Conservation (phyloP, 2,888 invertebrate species). For the Drosophila ezoana region DNA sequence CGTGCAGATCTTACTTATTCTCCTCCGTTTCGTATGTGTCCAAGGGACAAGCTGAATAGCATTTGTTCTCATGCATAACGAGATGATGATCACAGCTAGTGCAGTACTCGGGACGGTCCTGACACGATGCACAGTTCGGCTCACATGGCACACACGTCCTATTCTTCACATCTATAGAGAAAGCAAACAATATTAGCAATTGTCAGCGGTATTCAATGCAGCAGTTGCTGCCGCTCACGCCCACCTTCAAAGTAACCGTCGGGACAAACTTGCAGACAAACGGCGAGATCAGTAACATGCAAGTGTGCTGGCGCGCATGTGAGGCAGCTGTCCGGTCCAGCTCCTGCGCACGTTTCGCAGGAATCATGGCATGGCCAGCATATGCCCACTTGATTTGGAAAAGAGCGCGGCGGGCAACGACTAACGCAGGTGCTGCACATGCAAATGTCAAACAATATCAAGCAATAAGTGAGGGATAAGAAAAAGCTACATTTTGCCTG, state of each 20-base stretch:
- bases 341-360: constrained; percentile 94
- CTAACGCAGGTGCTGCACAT: constrained; percentile 91
- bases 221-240: constrained; percentile 39
- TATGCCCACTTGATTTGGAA: constrained; percentile 91
- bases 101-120: constrained; percentile 92
- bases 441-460: background rate
- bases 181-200: background rate
- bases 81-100: constrained; percentile 95
- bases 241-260: constrained; percentile 94
- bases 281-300: constrained; percentile 92
- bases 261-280: constrained; percentile 94
- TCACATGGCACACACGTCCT: constrained; percentile 94
- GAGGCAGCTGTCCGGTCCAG: constrained; percentile 93
- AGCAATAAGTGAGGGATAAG: background rate
- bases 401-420: constrained; percentile 93
- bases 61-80: constrained; percentile 92
- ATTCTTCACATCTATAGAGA: constrained; percentile 87
- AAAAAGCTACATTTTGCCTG: too few species aligned
- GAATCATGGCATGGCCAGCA: constrained; percentile 96
- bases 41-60: constrained; percentile 92
- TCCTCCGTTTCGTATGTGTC: constrained; percentile 94
- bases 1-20: constrained; percentile 86
- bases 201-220: background rate
- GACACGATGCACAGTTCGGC: constrained; percentile 94
- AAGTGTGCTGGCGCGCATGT: constrained; percentile 94